phyloP scores from a whole-genome alignment of 1,140 invertebrate genomes.

The Cardiocondyla obscurior region DNA sequence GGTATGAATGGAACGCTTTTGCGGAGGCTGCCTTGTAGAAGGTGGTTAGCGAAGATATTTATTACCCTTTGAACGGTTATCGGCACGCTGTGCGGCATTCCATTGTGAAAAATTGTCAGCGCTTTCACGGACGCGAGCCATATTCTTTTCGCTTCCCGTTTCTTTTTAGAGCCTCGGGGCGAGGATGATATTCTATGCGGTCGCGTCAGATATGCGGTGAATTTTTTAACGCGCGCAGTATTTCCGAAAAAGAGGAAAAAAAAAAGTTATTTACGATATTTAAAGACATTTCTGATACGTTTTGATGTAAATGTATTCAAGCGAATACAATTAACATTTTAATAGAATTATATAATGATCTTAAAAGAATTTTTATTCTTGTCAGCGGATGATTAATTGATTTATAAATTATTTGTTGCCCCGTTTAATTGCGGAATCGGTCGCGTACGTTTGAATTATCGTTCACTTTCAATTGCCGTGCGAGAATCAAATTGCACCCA shows the following conservation, averaged over 20 bases:
- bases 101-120: constrained; percentile 69
- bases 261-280: no score
- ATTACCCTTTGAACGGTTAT: constrained; percentile 67
- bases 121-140: constrained; percentile 57
- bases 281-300: no score
- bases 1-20: constrained; percentile 71
- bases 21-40: constrained; percentile 66
- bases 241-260: constrained; percentile 4
- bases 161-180: constrained; percentile 15
- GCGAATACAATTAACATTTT: background rate
- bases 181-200: constrained; percentile 23
- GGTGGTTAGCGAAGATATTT: constrained; percentile 71
- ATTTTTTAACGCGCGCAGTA: background rate
- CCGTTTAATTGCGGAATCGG: background rate
- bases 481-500: constrained; percentile 27
- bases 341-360: background rate
- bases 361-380: background rate
- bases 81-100: constrained; percentile 51
- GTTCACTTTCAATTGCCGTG: constrained; percentile 25
- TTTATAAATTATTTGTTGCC: background rate
- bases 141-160: constrained; percentile 52
- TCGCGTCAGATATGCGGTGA: constrained; percentile 20
- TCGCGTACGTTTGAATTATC: background rate
- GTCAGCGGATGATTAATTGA: background rate
- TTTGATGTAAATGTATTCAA: background rate